Percentiles rank a stretch among this genome's conserved stretches.
Evolutionary conservation across 2,113 vertebrate species (phyloP).

Genomic region (Daphoenositta chrysoptera): DNA sequence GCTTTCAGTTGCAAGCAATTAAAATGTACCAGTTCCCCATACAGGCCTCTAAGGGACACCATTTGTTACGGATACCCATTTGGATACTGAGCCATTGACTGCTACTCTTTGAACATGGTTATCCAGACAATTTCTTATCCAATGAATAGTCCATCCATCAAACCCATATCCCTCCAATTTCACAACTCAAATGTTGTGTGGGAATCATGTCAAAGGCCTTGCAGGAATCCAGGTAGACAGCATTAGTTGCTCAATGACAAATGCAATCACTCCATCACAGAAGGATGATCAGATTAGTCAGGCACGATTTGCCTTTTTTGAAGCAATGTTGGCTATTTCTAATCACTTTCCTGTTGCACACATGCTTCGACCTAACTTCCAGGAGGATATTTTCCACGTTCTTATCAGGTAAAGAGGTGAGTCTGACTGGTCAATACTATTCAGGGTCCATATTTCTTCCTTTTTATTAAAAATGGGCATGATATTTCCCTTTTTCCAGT

Average conservation of each 20-base stretch:
- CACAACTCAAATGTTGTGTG: background rate
- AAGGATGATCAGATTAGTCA: background rate
- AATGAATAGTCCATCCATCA: background rate
- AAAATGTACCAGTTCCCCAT: background rate
- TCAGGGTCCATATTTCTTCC: background rate
- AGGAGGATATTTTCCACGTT: background rate
- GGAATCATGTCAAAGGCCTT: background rate
- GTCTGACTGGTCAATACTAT: background rate
- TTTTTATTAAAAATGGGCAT: background rate
- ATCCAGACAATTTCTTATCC: background rate
- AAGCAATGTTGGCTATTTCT: background rate
- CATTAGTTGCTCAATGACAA: background rate
- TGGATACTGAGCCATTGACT: accelerated
- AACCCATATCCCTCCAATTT: background rate
- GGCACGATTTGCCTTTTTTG: background rate
- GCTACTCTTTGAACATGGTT: background rate
- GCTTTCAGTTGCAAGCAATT: background rate
- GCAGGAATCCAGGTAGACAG: background rate
- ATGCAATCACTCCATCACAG: background rate
- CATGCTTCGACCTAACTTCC: background rate
- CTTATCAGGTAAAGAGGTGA: accelerated
- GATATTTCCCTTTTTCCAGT: background rate
- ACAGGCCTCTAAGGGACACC: background rate
- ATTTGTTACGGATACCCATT: background rate
- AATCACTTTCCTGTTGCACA: background rate